These are phyloP conservation scores for Neotoxoptera formosana DNA, from an alignment of 1,140 invertebrate genomes.

Conservation along the genomic window DNA sequence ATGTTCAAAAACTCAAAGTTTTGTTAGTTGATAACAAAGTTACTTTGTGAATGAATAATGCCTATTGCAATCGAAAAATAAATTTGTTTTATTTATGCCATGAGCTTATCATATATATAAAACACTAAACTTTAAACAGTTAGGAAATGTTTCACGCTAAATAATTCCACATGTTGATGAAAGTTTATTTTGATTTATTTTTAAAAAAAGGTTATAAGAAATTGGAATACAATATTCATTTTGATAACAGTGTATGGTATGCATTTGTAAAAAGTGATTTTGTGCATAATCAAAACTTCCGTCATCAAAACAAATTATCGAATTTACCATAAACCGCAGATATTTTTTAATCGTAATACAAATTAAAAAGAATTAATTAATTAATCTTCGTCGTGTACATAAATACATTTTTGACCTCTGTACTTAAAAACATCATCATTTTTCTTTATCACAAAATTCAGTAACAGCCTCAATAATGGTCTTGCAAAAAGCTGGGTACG, in stretches of 20 bases:
- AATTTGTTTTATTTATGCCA: too few species aligned
- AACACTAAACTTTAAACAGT: not conserved
- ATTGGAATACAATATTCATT: not conserved
- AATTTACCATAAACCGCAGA: not conserved
- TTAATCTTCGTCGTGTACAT: not conserved
- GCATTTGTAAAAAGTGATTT: not conserved
- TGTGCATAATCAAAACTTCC: not conserved
- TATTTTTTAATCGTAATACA: not conserved
- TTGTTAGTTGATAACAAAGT: not conserved
- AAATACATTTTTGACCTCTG: not conserved
- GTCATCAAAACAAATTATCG: not conserved
- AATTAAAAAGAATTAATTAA: too few species aligned
- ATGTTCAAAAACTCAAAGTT: not conserved
- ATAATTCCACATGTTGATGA: not conserved
- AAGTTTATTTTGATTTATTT: not conserved
- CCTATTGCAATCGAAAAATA: too few species aligned
- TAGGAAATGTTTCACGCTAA: too few species aligned
- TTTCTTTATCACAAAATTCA: not conserved
- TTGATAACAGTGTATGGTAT: not conserved
- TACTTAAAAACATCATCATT: not conserved
- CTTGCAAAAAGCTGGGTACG: not conserved
- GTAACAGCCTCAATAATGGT: not conserved
- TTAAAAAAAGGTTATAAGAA: not conserved
- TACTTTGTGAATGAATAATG: not conserved
- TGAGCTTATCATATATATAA: not conserved